Base-by-base conservation (phyloP, 1,140 invertebrate genomes). In the Platyscapa corneri region DNA sequence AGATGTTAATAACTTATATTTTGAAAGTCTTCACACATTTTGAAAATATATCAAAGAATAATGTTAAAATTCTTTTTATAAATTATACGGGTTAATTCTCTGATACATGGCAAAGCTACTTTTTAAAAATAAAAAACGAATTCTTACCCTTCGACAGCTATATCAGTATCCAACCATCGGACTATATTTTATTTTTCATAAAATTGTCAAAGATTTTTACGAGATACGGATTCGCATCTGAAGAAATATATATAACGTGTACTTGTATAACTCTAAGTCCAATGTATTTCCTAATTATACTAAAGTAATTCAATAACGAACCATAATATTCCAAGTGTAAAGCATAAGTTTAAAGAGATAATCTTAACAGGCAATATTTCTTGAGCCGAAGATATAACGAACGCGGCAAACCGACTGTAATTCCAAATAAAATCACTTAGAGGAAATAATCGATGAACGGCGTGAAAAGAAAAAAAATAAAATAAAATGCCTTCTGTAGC, bases 251-350 rank as follows among this genome's bases (percentile, higher is more conserved):
- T 46, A 46, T 46, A 46, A 46, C 12, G 12, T 46, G 12, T 64
- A 7, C 12, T 0, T 20, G 27, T 74, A 74, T 39, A 16, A n/a
- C 20, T 42, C 3, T 42, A n/a, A n/a, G 23, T 7, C 12, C 20
- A 42, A 39, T n/a, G 70, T 27, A 10, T 8, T 18, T n/a, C 37
- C 70, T 74, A 42, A 74, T 74, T 42, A 74, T 7, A 14, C 37
- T 6, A 74, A 74, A 74, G 70, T n/a, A 23, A 74, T 74, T 74
- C 37, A 42, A 42, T 74, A 74, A 74, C 42, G 70, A 74, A 5
- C 20, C 7, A 39, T n/a, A 37, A 42, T n/a, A 23, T 42, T 42
- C 16, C 30, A 42, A 23, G 27, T 32, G 70, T 42, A 74, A 74
- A 37, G 37, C 23, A 20, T 23, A n/a, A n/a, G 18, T n/a, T 37